Evolutionary conservation across 2,113 vertebrate species (phyloP), one percentile per base, ranked within the genome.

Genomic region (Mastomys natalensis): DNA sequence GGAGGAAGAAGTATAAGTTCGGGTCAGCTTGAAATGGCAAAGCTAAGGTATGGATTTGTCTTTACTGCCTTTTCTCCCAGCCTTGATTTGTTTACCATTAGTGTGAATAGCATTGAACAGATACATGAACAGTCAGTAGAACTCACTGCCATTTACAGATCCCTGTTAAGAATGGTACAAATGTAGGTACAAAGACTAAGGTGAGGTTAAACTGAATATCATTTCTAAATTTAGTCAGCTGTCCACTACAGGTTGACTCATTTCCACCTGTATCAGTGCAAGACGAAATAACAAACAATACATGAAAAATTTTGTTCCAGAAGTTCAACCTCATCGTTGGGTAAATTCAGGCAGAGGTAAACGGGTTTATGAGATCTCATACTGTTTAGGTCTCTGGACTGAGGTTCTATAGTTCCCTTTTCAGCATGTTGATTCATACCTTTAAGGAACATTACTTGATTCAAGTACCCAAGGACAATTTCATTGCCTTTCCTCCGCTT

Each of bases 21-120:
- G 58, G 15, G 12, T 90, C 62, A 85, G 1, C 21, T 26, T 22
- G 17, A 91, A 78, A 93, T 89, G n/a, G 45, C 84, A 91, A 81
- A 51, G 26, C 55, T 64, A n/a, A 86, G 48, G 11, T 34, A 53
- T 34, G 31, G 43, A 4, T 40, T 92, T 12, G 0, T 94, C 64
- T 31, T 97, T 34, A 76, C 26, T 94, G 66, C 34, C 87, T 21
- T 88, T 1, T 37, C n/a, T 45, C 1, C 82, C 34, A 64, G 5
- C 72, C 70, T 82, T 26, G 66, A 51, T 93, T 92, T 96, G 68
- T 86, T 97, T 64, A 48, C 58, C 29, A 48, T 88, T 84, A 93
- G n/a, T 77, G 73, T 10, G 34, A 87, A 8, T 84, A 86, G 37
- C n/a, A n/a, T 86, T 73, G 66, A 82, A 60, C 70, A 80, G 88